phyloP scores from a whole-genome alignment of 2,888 invertebrate species.

The Chymomyza amoena region DNA sequence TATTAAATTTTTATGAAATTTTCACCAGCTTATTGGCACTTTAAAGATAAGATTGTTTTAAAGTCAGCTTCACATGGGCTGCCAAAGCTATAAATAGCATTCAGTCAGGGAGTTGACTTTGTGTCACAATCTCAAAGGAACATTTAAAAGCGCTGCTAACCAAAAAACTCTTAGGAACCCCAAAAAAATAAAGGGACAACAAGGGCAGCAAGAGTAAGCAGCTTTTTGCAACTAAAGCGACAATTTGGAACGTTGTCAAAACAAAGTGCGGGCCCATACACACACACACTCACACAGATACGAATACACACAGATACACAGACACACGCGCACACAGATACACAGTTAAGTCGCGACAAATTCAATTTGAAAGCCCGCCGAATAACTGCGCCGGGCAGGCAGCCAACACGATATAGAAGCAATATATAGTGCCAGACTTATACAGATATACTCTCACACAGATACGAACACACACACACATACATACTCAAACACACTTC shows the following conservation, averaged over 20 bases:
- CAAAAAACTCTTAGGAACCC: not conserved
- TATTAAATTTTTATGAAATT: not conserved
- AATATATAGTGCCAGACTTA: constrained; percentile 11
- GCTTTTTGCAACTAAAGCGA: constrained; percentile 37
- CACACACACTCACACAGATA: constrained; percentile 4
- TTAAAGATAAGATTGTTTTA: not conserved
- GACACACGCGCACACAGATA: constrained; percentile 7
- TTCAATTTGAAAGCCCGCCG: constrained; percentile 34
- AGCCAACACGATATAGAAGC: constrained; percentile 20
- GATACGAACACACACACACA: constrained; percentile 19
- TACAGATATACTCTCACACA: constrained; percentile 27
- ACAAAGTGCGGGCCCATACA: constrained; percentile 50
- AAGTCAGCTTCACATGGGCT: not conserved
- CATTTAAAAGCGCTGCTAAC: not conserved
- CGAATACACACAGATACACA: constrained; percentile 2
- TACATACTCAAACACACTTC: no score
- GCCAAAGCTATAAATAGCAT: not conserved
- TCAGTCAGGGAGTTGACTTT: not conserved
- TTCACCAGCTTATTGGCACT: not conserved
- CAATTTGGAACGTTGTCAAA: constrained; percentile 56
- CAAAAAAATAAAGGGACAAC: constrained; percentile 27
- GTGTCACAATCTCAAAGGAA: not conserved
- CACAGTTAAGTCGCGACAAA: constrained; percentile 27
- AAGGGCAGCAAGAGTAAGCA: constrained; percentile 48
- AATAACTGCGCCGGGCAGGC: constrained; percentile 10